Evolutionary conservation across 1,140 invertebrate genomes (phyloP), one percentile per base, ranked within the genome.

Genomic region (Drosophila ambigua): DNA sequence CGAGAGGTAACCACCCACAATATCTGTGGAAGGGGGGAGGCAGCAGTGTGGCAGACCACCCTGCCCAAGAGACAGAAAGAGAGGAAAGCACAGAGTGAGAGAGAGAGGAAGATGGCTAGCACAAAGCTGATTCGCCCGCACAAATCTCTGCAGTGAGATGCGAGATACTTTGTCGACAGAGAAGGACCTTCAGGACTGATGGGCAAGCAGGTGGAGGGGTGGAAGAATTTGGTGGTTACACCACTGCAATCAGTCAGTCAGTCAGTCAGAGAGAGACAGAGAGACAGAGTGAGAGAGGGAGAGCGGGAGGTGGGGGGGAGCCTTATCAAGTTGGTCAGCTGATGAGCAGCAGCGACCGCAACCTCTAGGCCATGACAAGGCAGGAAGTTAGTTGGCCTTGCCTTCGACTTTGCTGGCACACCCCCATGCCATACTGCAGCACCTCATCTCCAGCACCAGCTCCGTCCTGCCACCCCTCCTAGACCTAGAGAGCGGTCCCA

Each of bases 41-140:
- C 20, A 20, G 20, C 9, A 28, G 11, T 4, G 66, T 55, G 44
- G 24, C 44, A 26, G 44, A 44, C 13, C 28, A 54, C 51, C 52
- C 51, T 39, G 2, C 20, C 20, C 7, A 55, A 4, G 39, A 26
- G 16, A 49, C 31, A 41, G 16, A 46, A 60, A 52, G 8, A 26
- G 43, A 24, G 31, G 28, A n/a, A 24, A n/a, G 53, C 23, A 55
- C 26, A 48, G 39, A 49, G 51, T 43, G 44, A n/a, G 8, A 41
- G 20, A 57, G 57, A 64, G 59, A 28, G 28, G 49, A 55, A 58
- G 48, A 26, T 44, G 46, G 58, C 54, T 45, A 24, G 48, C 58
- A 62, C 57, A 75, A 69, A 60, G 72, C 71, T 77, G 81, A 85
- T 82, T 83, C 79, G 79, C 65, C 57, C 65, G 62, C 58, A 69